Base-by-base conservation (phyloP, 2,797 vertebrate genomes). In the Sciurus carolinensis region DNA sequence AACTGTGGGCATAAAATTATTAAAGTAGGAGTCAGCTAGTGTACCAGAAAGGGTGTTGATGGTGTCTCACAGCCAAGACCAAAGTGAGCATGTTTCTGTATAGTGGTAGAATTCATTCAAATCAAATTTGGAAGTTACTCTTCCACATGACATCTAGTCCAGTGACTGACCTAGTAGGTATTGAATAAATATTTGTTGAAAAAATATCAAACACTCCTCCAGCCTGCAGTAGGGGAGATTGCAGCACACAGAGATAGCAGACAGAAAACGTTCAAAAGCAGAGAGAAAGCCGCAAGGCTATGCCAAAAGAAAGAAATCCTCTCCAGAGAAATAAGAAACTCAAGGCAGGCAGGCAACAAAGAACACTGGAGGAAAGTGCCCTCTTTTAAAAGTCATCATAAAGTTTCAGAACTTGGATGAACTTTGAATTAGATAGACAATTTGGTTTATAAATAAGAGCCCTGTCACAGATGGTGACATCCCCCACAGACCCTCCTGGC, bases 131-230 rank as follows among this genome's bases (percentile, higher is more conserved):
- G 57, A 95, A 93, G 47, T 59, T 80, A 50, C 71, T 87, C 66
- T 75, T 93, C 36, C 71, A 66, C 33, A 73, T 3, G 59, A 82
- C 24, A 81, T 76, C 72, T 73, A 76, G 36, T 59, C 69, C 82
- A 47, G 54, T 89, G 66, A 72, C 66, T 95, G 66, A 93, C 24
- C 75, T 17, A 92, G 92, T 71, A 85, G 81, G 95, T 84, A 97
- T 9, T 88, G 20, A 90, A 94, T 72, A 94, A 93, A 85, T 94
- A 93, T 94, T 95, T 94, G 79, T 62, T 94, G 94, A 95, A 94
- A 94, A 91, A 91, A 91, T 86, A 91, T 73, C 88, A 89, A 91
- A 89, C 72, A 88, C 64, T 93, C 47, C 83, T 94, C 59, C 54
- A 91, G 44, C 42, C 47, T 91, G 28, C 11, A 83, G n/a, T 54